phyloP scores from a whole-genome alignment of 2,113 vertebrate genomes.

The Pardalotus punctatus region DNA sequence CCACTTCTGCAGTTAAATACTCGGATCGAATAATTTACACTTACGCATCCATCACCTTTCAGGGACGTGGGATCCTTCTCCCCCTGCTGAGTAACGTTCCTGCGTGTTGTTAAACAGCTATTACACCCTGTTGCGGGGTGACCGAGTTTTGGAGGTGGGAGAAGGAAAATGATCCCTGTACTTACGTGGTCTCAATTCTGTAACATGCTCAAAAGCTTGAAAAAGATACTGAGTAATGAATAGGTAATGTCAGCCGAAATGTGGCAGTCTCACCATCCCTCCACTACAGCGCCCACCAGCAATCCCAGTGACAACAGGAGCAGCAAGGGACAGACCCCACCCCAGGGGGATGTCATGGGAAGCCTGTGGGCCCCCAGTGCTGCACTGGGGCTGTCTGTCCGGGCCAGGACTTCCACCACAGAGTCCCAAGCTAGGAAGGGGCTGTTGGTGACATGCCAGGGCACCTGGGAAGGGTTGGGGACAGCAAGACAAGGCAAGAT shows the following conservation, averaged over 20 bases:
- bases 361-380: background rate
- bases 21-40: rapidly evolving
- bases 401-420: background rate
- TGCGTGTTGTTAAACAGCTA: background rate
- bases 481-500: rapidly evolving
- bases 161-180: constrained; percentile 41
- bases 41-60: background rate
- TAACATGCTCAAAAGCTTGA: background rate
- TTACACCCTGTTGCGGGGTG: background rate
- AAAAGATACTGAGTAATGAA: constrained; percentile 3
- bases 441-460: background rate
- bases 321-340: background rate
- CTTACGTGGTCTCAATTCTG: background rate
- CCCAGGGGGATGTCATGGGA: background rate
- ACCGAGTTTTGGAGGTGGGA: constrained; percentile 11
- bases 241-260: background rate
- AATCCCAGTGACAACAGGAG: background rate
- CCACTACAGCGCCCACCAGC: background rate
- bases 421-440: background rate
- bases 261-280: background rate
- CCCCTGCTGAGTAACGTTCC: background rate
- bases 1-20: background rate
- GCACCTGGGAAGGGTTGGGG: background rate
- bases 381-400: background rate
- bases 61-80: background rate